These are phyloP conservation scores for Anguilla obscura DNA, from an alignment of 2,797 vertebrate species.

Conservation along the genomic window DNA sequence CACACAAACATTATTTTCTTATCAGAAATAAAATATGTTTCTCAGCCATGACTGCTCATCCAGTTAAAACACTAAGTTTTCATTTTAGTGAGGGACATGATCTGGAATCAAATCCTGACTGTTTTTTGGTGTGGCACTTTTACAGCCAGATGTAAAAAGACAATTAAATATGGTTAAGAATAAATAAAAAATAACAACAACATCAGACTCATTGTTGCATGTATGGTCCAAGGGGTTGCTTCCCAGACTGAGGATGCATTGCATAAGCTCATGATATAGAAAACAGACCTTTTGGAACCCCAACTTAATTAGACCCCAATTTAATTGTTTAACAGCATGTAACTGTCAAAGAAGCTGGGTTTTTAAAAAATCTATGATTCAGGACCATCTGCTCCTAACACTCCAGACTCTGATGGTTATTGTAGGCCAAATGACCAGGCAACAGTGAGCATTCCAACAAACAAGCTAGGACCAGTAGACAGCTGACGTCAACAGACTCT, in stretches of 20 bases:
- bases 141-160: neutral
- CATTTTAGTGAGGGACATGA: neutral
- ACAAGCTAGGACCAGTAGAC: slow-evolving; percentile 56
- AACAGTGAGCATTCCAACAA: slow-evolving; percentile 50
- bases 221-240: neutral
- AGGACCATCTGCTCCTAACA: slow-evolving; percentile 48
- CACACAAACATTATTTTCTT: neutral
- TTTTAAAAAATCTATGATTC: slow-evolving; percentile 8
- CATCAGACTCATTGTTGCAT: neutral
- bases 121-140: neutral
- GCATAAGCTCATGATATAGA: neutral
- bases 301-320: neutral
- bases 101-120: no score
- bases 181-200: neutral
- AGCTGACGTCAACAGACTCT: slow-evolving; percentile 36
- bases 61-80: neutral
- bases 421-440: slow-evolving; percentile 53
- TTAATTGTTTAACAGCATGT: neutral
- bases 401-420: slow-evolving; percentile 36
- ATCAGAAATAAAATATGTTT: neutral
- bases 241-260: neutral
- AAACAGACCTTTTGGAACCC: slow-evolving; percentile 44
- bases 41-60: neutral
- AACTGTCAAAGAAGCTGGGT: slow-evolving; percentile 20
- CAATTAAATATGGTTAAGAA: neutral